Conservation (phyloP, 1,140 invertebrate genomes). For the Phymorhynchus buccinoides region DNA sequence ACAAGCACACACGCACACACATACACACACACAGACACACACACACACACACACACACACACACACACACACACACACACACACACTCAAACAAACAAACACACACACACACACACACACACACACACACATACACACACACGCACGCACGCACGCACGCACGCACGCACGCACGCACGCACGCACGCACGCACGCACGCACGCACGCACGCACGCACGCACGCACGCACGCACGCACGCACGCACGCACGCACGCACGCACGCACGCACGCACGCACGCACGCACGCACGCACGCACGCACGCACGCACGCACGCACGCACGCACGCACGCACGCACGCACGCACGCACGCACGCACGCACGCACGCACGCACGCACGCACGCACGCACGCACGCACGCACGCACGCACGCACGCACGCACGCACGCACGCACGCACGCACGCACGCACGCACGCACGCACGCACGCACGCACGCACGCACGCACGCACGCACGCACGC, state of each 20-base stretch:
- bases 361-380: background rate
- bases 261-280: background rate
- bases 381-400: background rate
- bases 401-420: no score
- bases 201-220: conserved; percentile 18
- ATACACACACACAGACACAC: background rate
- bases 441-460: no score
- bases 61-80: conserved; percentile 3
- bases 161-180: background rate
- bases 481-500: no score
- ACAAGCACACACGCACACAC: background rate
- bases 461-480: no score
- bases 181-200: conserved; percentile 13
- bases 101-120: background rate
- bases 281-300: background rate
- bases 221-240: background rate
- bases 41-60: background rate
- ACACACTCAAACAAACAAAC: background rate
- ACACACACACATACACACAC: no score
- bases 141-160: background rate
- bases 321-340: background rate
- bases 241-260: background rate
- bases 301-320: background rate
- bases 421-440: no score
- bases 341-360: background rate